Evolutionary conservation across 2,888 invertebrate species (phyloP), one percentile per base, ranked within the genome.

Genomic region (Pterostichus madidus): DNA sequence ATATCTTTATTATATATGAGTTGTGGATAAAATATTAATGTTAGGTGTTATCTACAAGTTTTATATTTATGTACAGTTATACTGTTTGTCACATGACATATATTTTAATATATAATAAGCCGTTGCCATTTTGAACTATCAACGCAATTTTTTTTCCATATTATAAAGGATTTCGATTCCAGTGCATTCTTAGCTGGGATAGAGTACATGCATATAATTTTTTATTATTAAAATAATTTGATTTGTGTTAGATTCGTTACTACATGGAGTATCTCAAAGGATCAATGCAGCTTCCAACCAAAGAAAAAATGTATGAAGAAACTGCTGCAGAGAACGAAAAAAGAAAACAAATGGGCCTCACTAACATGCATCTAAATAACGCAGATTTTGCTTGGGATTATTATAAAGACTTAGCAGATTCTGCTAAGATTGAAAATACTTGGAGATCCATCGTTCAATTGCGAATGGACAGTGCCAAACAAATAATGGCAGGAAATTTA

Each of bases 301-400:
- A 89, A 53, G 90, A 91, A 32, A 91, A 93, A 86, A 96, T 96
- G 96, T 87, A 91, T 0, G 87, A 87, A 11, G 93, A 94, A 79
- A 94, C 93, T 85, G 90, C 92, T 76, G 86, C 89, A 0, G 94
- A 95, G 88, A 93, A 93, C 87, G 86, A 89, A 31, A 90, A 90
- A n/a, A 91, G 93, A 11, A 90, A 92, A 35, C 88, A 90, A 0
- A 88, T 91, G 10, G 95, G 95, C 0, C 91, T 93, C 86, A 92
- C 92, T 15, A 94, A 96, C 87, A 94, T 95, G 17, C 96, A 96
- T 88, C 93, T 94, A 92, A 93, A 96, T 93, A 95, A 94, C 0
- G 92, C 92, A 0, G 91, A 92, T 44, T 85, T 80, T 39, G 90
- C 94, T 92, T 93, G 92, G 84, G 89, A 89, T 0, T 96, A 96